phyloP scores from a whole-genome alignment of 2,113 vertebrate species.

The Chrysemys picta region DNA sequence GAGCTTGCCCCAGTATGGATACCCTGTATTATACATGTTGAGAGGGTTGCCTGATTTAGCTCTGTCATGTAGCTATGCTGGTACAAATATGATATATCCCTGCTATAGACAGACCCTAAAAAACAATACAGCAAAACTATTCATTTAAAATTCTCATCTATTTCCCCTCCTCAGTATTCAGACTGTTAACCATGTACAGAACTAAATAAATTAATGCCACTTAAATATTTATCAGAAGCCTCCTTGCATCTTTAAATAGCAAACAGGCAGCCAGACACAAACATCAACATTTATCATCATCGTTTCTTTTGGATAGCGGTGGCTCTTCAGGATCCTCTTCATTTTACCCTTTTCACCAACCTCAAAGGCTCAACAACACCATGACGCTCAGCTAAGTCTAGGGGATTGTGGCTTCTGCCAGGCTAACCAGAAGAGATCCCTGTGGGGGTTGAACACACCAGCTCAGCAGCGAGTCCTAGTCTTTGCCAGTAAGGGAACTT shows the following conservation, averaged over 20 bases:
- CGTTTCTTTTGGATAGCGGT: not conserved
- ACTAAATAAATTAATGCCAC: slow-evolving; percentile 58
- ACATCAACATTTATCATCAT: not conserved
- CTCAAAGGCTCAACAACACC: not conserved
- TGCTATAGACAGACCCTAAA: not conserved
- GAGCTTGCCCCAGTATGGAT: not conserved
- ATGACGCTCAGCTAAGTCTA: fast-evolving
- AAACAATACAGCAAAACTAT: slow-evolving; percentile 33
- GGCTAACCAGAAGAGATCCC: fast-evolving
- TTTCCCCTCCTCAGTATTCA: slow-evolving; percentile 66
- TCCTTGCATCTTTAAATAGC: slow-evolving; percentile 42
- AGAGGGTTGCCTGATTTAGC: slow-evolving; percentile 19
- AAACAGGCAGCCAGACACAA: slow-evolving; percentile 34
- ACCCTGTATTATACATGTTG: not conserved
- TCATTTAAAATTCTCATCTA: slow-evolving; percentile 54
- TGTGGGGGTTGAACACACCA: no score
- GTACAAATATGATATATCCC: slow-evolving; percentile 1
- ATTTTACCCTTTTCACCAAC: not conserved
- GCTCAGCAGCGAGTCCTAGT: not conserved
- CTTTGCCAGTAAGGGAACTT: fast-evolving
- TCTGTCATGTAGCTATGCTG: not conserved
- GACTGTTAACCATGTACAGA: slow-evolving; percentile 67
- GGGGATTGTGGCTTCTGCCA: not conserved
- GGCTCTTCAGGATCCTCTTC: not conserved
- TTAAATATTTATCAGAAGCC: slow-evolving; percentile 72